Conservation (phyloP, 2,113 vertebrate genomes). For the Xiphophorus hellerii region DNA sequence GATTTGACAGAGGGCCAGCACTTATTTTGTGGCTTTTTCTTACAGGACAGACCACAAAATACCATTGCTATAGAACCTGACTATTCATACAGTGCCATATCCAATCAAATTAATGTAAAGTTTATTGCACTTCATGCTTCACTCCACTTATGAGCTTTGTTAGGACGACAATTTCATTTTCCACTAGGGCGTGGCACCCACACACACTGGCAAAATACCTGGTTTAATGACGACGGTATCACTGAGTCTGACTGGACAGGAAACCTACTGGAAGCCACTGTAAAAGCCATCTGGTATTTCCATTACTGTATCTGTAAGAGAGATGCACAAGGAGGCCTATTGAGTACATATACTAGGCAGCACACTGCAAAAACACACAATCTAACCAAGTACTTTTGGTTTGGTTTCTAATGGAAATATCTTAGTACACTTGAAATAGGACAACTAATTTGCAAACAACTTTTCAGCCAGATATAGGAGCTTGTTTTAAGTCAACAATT, state of each 20-base stretch:
- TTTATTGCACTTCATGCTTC: not conserved
- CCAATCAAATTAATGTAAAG: too few relatives aligned
- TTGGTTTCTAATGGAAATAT: too few relatives aligned
- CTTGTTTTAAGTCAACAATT: too few relatives aligned
- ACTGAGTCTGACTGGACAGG: not conserved
- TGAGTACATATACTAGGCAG: not conserved
- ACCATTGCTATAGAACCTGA: too few relatives aligned
- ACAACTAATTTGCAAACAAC: too few relatives aligned
- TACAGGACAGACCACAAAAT: too few relatives aligned
- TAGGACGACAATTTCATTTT: not conserved
- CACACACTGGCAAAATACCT: not conserved
- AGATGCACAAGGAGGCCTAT: not conserved
- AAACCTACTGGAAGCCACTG: not conserved
- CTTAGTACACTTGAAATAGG: too few relatives aligned
- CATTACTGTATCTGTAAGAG: not conserved
- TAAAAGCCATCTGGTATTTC: not conserved
- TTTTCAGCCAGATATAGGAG: too few relatives aligned
- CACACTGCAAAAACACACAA: too few relatives aligned
- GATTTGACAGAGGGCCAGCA: too few relatives aligned
- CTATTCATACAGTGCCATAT: too few relatives aligned
- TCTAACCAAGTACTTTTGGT: too few relatives aligned
- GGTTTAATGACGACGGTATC: not conserved
- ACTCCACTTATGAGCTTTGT: not conserved
- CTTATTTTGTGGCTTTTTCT: not conserved
- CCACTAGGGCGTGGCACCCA: not conserved